Evolutionary conservation across 1,140 invertebrate genomes (phyloP).

Genomic region (Papilio polyxenes): DNA sequence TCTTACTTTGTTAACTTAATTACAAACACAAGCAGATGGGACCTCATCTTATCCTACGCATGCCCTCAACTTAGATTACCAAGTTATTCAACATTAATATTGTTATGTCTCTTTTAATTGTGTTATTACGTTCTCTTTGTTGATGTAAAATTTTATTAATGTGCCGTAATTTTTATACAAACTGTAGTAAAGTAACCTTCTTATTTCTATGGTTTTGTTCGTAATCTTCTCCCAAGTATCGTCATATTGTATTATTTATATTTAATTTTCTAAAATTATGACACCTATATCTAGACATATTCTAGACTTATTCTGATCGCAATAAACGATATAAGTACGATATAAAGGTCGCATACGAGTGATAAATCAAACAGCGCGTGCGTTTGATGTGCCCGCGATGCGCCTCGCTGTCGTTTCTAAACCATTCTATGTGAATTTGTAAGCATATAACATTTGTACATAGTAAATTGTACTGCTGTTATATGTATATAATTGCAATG

Average conservation of each 20-base stretch:
- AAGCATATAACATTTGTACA: not conserved
- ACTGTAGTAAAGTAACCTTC: no score
- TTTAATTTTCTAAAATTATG: not conserved
- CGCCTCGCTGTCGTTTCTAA: not conserved
- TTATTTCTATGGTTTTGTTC: no score
- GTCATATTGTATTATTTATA: no score
- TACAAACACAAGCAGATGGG: constrained; percentile 26
- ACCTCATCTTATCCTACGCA: constrained; percentile 15
- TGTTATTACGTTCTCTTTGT: not conserved
- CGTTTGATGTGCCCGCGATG: constrained; percentile 7
- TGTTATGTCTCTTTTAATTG: constrained; percentile 21
- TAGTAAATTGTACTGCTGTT: not conserved
- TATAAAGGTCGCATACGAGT: not conserved
- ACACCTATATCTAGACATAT: not conserved
- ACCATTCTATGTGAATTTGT: constrained; percentile 1
- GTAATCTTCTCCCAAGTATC: no score
- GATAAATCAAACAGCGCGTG: constrained; percentile 23
- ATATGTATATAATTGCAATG: not conserved
- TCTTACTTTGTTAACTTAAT: constrained; percentile 13
- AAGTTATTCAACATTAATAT: constrained; percentile 18
- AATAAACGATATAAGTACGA: constrained; percentile 11
- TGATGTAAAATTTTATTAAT: not conserved
- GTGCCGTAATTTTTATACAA: not conserved
- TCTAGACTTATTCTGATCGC: not conserved
- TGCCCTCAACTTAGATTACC: constrained; percentile 15